Base-by-base conservation (phyloP, 2,888 invertebrate species). In the Rhodophaea formosa region DNA sequence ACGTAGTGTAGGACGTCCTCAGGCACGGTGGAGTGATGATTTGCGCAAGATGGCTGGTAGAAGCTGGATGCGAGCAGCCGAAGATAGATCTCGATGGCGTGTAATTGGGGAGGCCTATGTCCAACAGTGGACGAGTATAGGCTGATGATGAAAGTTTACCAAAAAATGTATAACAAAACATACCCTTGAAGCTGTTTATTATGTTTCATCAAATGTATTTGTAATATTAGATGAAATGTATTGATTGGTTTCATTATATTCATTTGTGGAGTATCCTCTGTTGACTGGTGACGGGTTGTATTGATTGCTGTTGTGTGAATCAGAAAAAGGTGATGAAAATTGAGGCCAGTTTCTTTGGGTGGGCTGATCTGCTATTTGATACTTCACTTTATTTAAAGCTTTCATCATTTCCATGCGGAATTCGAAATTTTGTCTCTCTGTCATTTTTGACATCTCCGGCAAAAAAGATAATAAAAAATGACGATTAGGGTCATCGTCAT, bases 311-410 rank as follows among this genome's bases (percentile, higher is more conserved):
- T 45, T 54, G 54, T 54, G 49, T 39, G 56, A 56, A 49, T 56
- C 56, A 29, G 49, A 56, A 56, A 56, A 42, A 42, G 56, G 49
- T 56, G 56, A 56, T 56, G 56, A 56, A 56, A 56, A 56, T 46
- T 47, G 56, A 56, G 56, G 57, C 32, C 32, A 32, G 32, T 32
- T 32, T 32, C 32, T 46, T 57, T 53, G 57, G 35, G 57, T 57
- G 53, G 17, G 57, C 57, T 57, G 57, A 29, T 60, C 57, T 51
- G 60, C 44, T 44, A 60, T 51, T 60, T 60, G 57, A 57, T 60
- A 60, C 46, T 57, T 60, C 32, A 60, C 60, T 60, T 57, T 54
- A 54, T 60, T 60, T 49, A 60, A 55, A 32, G 60, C 60, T 57
- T 60, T 60, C 57, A 57, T 57, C 14, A 60, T 45, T 57, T 57